Evolutionary conservation across 2,888 invertebrate genomes (phyloP).

Genomic region (Aspidiotus rigidus): DNA sequence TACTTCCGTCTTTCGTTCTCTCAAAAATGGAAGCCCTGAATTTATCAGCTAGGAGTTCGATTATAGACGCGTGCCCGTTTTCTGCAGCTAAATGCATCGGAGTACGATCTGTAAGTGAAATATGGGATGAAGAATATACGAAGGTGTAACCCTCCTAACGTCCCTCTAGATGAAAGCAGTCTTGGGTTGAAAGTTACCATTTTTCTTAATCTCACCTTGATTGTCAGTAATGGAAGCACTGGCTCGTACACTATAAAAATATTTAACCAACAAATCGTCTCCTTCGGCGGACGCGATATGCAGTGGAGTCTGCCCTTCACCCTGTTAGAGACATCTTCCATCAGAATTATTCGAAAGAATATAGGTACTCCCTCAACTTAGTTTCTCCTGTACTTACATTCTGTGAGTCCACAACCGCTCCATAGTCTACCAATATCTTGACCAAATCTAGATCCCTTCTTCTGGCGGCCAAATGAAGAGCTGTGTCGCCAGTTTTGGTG

Average conservation of each 20-base stretch:
- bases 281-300: conserved; percentile 95
- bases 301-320: conserved; percentile 86
- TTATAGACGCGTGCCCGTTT: conserved; percentile 89
- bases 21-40: conserved; percentile 95
- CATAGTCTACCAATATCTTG: conserved; percentile 82
- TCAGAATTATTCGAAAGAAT: neutral
- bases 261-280: conserved; percentile 87
- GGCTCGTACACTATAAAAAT: conserved; percentile 88
- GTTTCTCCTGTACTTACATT: conserved; percentile 53
- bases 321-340: conserved; percentile 43
- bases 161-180: neutral
- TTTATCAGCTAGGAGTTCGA: conserved; percentile 92
- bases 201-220: conserved; percentile 54
- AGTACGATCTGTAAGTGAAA: conserved; percentile 64
- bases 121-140: neutral
- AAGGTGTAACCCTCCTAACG: neutral
- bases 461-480: conserved; percentile 88
- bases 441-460: conserved; percentile 88
- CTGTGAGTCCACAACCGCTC: conserved; percentile 80
- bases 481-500: conserved; percentile 81
- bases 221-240: conserved; percentile 91
- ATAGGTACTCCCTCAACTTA: neutral
- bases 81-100: conserved; percentile 97
- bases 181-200: no score
- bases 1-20: conserved; percentile 94